Base-by-base conservation (phyloP, 2,888 invertebrate species). In the Archips crataeganus region DNA sequence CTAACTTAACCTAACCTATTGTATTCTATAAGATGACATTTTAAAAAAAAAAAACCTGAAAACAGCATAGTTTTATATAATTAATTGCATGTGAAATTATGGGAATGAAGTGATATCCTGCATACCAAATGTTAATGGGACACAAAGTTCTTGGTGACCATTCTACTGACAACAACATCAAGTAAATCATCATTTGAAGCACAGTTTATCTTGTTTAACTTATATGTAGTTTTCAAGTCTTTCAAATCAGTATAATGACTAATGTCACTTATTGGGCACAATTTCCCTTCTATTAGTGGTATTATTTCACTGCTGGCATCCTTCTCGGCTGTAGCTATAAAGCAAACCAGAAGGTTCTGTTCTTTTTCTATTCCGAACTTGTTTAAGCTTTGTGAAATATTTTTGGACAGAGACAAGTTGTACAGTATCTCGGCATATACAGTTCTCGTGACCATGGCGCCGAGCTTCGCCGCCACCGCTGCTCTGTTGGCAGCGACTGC, bases 401-500 rank as follows among this genome's bases (percentile, higher is more conserved):
- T 97, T 82, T 95, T 96, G 0, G 96, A 95, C 1, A 95, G 86
- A 0, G 97, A 97, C 74, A 97, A 89, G 85, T 96, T 96, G 83
- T 95, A 97, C 23, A 97, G 82, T 64, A 97, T 94, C 88, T 97
- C 97, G 0, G 96, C 95, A 82, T 92, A 96, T 0, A 97, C 81
- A 9, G 94, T 95, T 80, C 95, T 95, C 0, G 97, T 97, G 0
- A 95, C 95, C 83, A 96, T 88, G 49, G 85, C 87, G 11, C 86
- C 84, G 1, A 83, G 84, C 79, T 93, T 95, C 65, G 95, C 90
- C 1, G 95, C 89, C 0, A 95, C 79, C 0, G 93, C 92, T 2
- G 97, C 96, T 84, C 95, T 96, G 82, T 97, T 97, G 0, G 96
- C 96, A 0, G 97, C 97, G 8, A 96, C 95, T 0, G 94, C 93